Percentiles rank a stretch among this genome's conserved stretches.
These are phyloP conservation scores for Tinea pellionella DNA, from an alignment of 2,888 invertebrate genomes.

Conservation along the genomic window DNA sequence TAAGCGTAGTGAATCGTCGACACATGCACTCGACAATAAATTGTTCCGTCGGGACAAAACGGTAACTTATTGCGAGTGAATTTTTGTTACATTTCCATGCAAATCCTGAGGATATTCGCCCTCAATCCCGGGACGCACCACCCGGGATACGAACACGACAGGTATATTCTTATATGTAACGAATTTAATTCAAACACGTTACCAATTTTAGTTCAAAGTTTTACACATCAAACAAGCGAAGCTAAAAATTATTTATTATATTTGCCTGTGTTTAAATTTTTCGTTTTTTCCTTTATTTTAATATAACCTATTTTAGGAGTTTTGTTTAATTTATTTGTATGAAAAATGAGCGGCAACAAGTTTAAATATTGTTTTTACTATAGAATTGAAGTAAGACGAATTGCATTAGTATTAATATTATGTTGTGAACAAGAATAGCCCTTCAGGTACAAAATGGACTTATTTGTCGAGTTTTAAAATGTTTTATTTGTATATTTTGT, in stretches of 20 bases:
- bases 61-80: constrained; percentile 15
- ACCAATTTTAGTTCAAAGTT: too few species aligned
- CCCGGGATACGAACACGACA: background rate
- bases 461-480: constrained; percentile 12
- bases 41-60: constrained; percentile 8
- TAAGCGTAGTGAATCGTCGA: background rate
- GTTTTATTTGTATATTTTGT: constrained; percentile 6
- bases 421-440: background rate
- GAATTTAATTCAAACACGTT: background rate
- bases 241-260: too few species aligned
- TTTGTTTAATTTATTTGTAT: too few species aligned
- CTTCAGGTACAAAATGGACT: constrained; percentile 6
- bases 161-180: background rate
- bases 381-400: too few species aligned
- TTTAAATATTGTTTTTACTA: too few species aligned
- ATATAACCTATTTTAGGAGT: too few species aligned
- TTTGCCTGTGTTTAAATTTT: too few species aligned
- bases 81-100: constrained; percentile 15
- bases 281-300: too few species aligned
- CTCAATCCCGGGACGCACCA: background rate
- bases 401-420: too few species aligned
- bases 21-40: background rate
- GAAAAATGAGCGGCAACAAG: too few species aligned
- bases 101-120: constrained; percentile 10
- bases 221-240: too few species aligned